Conservation (phyloP, 2,888 invertebrate genomes). For the Melanargia galathea region DNA sequence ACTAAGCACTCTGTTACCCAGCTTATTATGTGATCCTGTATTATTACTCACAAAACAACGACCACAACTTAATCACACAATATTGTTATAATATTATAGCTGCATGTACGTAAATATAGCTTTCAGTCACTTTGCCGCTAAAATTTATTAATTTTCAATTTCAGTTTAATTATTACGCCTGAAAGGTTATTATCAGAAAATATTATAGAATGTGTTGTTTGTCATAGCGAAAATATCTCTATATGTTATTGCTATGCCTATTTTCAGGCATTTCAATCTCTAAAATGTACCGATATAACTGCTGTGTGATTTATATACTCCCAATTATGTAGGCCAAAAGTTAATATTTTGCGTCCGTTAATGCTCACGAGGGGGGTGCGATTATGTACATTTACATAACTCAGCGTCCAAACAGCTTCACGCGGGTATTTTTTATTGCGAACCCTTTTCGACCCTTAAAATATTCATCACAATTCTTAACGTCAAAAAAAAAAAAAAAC, state of each 20-base stretch:
- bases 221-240: neutral
- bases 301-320: neutral
- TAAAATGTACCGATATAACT: neutral
- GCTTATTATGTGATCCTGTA: neutral
- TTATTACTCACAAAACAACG: no score
- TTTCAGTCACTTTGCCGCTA: neutral
- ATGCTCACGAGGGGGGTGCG: constrained; percentile 27
- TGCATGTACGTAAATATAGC: no score
- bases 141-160: neutral
- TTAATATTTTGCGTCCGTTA: constrained; percentile 17
- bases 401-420: constrained; percentile 32
- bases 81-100: no score
- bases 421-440: constrained; percentile 34
- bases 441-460: constrained; percentile 38
- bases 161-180: no score
- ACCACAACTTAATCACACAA: no score
- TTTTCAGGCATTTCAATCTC: neutral
- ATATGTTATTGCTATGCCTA: no score
- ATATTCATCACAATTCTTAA: constrained; percentile 41
- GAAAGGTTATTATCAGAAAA: no score
- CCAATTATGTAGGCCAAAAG: neutral
- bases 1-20: neutral
- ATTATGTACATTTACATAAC: constrained; percentile 37
- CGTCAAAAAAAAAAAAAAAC: constrained; percentile 30
- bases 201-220: neutral